Evolutionary conservation across 2,113 vertebrate species (phyloP).

Genomic region (Nesoenas mayeri): DNA sequence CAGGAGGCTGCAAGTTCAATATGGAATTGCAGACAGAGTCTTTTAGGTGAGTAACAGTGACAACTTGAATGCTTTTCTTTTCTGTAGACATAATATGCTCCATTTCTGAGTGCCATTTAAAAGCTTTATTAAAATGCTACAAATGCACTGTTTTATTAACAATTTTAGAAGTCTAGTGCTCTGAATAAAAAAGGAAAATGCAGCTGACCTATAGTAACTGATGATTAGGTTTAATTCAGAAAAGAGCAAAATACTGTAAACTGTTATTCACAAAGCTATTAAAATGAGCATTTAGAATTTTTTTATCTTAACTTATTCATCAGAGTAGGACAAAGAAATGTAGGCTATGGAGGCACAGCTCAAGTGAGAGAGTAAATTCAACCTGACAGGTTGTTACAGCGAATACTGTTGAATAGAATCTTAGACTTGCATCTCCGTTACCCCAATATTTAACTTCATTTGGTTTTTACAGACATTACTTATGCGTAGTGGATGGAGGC

Average conservation of each 20-base stretch:
- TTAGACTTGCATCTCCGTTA: background rate
- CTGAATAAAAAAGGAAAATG: slow-evolving; percentile 36
- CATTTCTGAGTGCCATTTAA: background rate
- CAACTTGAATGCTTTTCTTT: background rate
- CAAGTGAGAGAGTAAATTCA: background rate
- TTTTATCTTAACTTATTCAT: background rate
- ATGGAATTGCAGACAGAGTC: background rate
- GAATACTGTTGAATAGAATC: background rate
- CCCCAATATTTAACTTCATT: background rate
- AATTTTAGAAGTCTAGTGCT: slow-evolving; percentile 12
- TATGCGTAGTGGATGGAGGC: background rate
- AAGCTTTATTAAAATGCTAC: slow-evolving; percentile 25
- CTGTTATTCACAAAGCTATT: background rate
- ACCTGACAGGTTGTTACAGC: background rate
- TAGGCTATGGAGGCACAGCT: background rate
- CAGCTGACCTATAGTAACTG: background rate
- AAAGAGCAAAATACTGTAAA: background rate
- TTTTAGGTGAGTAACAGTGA: background rate
- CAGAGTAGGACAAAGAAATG: background rate
- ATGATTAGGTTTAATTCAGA: slow-evolving; percentile 18
- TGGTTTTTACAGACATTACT: background rate
- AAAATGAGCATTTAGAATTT: background rate
- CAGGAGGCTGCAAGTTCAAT: background rate
- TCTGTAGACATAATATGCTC: background rate
- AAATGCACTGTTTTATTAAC: background rate